Evolutionary conservation across 2,797 vertebrate species (phyloP), one percentile per base, ranked within the genome.

Genomic region (Gadopsis bispinosus): DNA sequence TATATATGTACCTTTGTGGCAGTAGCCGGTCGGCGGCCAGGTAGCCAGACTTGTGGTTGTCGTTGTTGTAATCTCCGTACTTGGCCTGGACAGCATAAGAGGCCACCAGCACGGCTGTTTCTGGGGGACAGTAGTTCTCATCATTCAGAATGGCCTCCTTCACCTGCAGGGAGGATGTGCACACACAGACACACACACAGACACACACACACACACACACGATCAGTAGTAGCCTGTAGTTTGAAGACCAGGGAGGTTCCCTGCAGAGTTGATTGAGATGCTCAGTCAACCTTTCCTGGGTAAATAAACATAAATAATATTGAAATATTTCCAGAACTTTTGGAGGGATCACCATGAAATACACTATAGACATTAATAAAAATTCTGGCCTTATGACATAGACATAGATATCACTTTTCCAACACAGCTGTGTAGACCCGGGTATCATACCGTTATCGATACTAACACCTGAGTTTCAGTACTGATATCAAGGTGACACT

Each of bases 81-180:
- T 98, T 98, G 85, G 97, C 96, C 87, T 98, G 97, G 53, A 98
- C 97, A 53, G 97, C 96, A 22, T 98, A 98, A 33, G 97, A 98
- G 65, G 97, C 97, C 87, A 98, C 88, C 61, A 98, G 95, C 84
- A 98, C 97, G 0, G 97, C 97, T 4, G 97, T 98, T 95, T 98
- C 97, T 61, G 97, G 97, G 47, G 97, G 97, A 80, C 97, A 98
- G 91, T 98, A 98, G 87, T 97, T 97, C 92, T 98, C 97, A 85
- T 98, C 97, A 56, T 97, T 98, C 94, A 98, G 91, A 58, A 98
- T 97, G 0, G 97, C 97, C 93, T 98, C 97, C 90, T 98, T 98
- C 77, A 98, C 96, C 93, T 94, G 69, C 48, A 53, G 10, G 13
- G 14, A 35, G 14, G 4, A 59, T 16, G 50, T 11, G 51, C 69